phyloP scores from a whole-genome alignment of 1,140 invertebrate genomes.

The Drosophila repletoides region DNA sequence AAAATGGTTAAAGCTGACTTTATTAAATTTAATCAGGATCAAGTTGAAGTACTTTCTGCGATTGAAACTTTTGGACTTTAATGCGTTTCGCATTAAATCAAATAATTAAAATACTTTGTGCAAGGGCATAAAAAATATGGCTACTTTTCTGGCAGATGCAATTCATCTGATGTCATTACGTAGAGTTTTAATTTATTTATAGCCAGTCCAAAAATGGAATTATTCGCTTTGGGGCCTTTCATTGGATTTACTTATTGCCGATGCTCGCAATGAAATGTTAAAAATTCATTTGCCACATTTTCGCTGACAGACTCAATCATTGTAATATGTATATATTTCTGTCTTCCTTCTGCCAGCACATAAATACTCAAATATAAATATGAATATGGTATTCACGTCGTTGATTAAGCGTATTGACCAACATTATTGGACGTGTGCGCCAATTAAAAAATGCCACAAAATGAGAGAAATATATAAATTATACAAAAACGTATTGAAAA shows the following conservation, averaged over 20 bases:
- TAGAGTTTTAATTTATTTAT: not conserved
- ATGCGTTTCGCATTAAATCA: too few relatives aligned
- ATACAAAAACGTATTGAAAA: not conserved
- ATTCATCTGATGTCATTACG: slow-evolving; percentile 4
- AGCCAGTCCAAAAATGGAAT: not conserved
- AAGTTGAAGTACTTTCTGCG: too few relatives aligned
- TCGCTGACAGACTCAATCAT: not conserved
- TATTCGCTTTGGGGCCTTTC: not conserved
- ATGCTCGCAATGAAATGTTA: not conserved
- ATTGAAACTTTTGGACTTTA: too few relatives aligned
- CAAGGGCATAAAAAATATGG: not conserved
- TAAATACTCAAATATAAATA: not conserved
- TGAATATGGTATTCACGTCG: not conserved
- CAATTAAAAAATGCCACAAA: too few relatives aligned
- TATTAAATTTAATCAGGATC: too few relatives aligned
- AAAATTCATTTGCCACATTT: slow-evolving; percentile 11
- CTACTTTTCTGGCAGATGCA: not conserved
- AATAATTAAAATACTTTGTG: too few relatives aligned
- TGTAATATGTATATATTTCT: not conserved
- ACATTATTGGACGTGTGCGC: slow-evolving; percentile 7
- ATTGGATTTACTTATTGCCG: not conserved
- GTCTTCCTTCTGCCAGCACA: not conserved
- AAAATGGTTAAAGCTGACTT: too few relatives aligned
- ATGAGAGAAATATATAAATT: slow-evolving; percentile 23
- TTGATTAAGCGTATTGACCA: slow-evolving; percentile 39